Conservation (phyloP, 1,140 invertebrate genomes). For the Macrotrachela quadricornifera region DNA sequence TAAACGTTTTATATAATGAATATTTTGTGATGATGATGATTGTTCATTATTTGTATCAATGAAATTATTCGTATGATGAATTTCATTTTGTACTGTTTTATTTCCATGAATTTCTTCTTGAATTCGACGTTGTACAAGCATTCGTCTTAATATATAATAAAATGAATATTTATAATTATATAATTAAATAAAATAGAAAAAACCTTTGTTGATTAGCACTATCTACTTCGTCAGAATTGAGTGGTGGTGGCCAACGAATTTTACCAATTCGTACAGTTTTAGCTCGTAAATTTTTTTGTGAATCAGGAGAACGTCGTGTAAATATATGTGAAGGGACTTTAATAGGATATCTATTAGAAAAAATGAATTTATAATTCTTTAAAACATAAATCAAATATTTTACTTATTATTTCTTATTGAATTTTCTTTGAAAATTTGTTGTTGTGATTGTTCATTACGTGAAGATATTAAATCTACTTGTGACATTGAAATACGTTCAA, state of each 20-base stretch:
- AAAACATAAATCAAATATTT: no score
- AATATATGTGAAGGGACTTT: background rate
- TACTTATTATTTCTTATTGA: conserved; percentile 12
- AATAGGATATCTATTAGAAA: background rate
- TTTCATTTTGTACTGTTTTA: no score
- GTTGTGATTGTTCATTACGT: no score
- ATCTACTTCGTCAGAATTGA: conserved; percentile 12
- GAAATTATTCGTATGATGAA: no score
- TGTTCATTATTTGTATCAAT: no score
- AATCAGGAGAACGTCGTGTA: conserved; percentile 41
- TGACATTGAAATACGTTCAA: no score
- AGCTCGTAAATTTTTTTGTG: conserved; percentile 55
- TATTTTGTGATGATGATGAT: no score
- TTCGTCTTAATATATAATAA: background rate
- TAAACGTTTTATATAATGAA: no score
- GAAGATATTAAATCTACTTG: no score
- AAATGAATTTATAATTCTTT: conserved; percentile 11
- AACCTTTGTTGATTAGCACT: conserved; percentile 11
- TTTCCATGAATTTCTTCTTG: background rate
- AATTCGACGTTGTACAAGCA: background rate
- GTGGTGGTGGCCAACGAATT: conserved; percentile 78
- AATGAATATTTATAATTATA: background rate
- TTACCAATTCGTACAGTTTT: conserved; percentile 85
- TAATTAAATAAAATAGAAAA: no score
- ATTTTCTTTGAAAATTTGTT: no score